phyloP scores from a whole-genome alignment of 2,888 invertebrate species.

The Caradrina clavipalpis region DNA sequence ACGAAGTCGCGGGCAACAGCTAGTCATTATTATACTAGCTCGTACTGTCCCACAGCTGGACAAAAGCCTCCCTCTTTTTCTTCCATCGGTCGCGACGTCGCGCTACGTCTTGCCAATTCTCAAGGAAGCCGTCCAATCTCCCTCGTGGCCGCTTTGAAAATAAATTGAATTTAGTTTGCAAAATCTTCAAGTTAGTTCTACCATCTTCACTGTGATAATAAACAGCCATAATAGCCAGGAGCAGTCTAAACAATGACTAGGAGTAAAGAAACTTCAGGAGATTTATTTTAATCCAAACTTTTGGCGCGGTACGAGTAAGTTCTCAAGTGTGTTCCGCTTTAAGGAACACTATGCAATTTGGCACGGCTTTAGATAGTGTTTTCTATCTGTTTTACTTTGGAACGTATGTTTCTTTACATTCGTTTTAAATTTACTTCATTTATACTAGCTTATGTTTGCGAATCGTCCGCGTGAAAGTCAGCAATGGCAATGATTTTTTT shows the following conservation, averaged over 20 bases:
- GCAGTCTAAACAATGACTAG: conserved; percentile 45
- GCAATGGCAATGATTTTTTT: too few relatives aligned
- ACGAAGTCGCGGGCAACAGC: too few relatives aligned
- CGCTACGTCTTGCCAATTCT: too few relatives aligned
- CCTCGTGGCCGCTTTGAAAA: neutral
- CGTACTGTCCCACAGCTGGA: too few relatives aligned
- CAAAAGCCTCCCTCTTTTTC: too few relatives aligned
- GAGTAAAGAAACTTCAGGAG: conserved; percentile 39
- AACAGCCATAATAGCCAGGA: conserved; percentile 16
- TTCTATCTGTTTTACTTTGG: conserved; percentile 33
- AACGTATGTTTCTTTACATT: neutral
- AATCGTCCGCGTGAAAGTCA: too few relatives aligned
- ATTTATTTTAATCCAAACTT: conserved; percentile 55
- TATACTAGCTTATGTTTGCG: neutral
- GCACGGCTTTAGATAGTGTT: conserved; percentile 25
- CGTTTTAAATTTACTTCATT: conserved; percentile 19
- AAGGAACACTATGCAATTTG: conserved; percentile 51
- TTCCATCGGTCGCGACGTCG: too few relatives aligned
- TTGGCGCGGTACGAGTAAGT: conserved; percentile 21
- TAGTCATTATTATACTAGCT: too few relatives aligned
- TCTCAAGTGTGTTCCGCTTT: conserved; percentile 46
- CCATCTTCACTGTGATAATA: conserved; percentile 10
- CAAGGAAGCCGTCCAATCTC: too few relatives aligned
- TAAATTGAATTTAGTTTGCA: conserved; percentile 19
- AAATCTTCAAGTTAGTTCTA: neutral